Evolutionary conservation across 2,113 vertebrate species (phyloP), one percentile per base, ranked within the genome.

Genomic region (Amphilophus citrinellus): DNA sequence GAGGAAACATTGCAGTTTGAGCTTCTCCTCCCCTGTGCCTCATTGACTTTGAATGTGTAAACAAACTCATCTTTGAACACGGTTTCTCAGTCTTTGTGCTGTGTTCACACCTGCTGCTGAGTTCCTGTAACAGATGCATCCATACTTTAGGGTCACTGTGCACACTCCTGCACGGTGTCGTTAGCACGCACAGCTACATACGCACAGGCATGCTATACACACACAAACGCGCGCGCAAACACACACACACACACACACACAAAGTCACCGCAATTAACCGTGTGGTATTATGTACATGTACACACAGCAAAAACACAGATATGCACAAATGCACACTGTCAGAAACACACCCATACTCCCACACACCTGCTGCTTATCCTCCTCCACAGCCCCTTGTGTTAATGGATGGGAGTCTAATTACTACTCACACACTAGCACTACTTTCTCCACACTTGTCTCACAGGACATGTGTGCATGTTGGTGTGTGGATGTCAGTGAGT

Each of bases 321-420:
- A 44, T 47, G 78, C 77, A 88, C 84, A 89, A 79, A 78, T 81
- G 85, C 83, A 89, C 79, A 44, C 80, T 80, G 78, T 61, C 79
- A 89, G 79, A 88, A 80, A 84, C 86, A 86, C 91, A 88, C 84
- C 80, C 85, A 47, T 44, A 82, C 92, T 59, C 91, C 85, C 92
- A 93, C 93, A 94, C 94, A 89, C 35, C 8, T 82, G 94, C 93
- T 93, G 87, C 94, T 96, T 93, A 80, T 86, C 91, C 77, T 92
- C 77, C 91, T 96, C 95, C 95, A 93, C 61, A 87, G 95, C 95
- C 94, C 94, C 87, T 90, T 91, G 94, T 95, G 96, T 95, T 97
- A 96, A 97, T 96, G 93, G 96, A 96, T 96, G 92, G 95, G 93
- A 88, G 84, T 96, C 96, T 96, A 97, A 97, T 97, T 96, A 96